Conservation (phyloP, 2,113 vertebrate genomes). For the Urocynchramus pylzowi region DNA sequence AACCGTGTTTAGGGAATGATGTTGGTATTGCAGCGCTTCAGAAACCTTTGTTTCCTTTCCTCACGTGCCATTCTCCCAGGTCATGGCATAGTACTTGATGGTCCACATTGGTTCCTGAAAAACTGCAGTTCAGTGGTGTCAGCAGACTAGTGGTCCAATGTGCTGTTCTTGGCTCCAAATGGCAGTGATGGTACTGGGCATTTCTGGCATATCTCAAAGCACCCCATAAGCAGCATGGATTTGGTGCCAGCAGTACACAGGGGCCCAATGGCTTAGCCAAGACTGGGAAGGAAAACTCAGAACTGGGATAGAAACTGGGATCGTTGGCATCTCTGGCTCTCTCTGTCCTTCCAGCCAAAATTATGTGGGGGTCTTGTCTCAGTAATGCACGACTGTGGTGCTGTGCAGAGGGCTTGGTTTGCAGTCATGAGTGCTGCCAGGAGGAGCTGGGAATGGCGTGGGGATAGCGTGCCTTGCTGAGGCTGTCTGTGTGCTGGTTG, state of each 20-base stretch:
- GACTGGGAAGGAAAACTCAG: not conserved
- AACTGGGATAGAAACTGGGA: not conserved
- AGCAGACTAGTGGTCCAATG: not conserved
- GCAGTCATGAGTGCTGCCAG: not conserved
- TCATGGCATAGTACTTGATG: not conserved
- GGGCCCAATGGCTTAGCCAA: not conserved
- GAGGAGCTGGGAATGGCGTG: not conserved
- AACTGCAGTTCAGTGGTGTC: not conserved
- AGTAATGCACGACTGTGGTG: not conserved
- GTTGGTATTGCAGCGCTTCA: not conserved
- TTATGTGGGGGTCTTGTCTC: not conserved
- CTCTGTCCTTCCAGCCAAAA: not conserved
- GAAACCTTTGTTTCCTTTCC: not conserved
- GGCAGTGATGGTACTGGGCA: not conserved
- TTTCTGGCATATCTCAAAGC: not conserved
- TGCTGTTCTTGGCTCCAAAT: not conserved
- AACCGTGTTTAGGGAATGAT: not conserved
- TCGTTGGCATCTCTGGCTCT: not conserved
- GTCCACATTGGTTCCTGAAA: not conserved
- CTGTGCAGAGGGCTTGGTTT: not conserved
- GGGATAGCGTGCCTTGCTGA: not conserved
- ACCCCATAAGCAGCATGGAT: not conserved
- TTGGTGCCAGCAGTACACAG: not conserved
- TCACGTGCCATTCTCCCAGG: not conserved
- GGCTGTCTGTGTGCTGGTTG: not conserved